Evolutionary conservation across 1,140 invertebrate genomes (phyloP).

Genomic region (Bombyx mandarina): DNA sequence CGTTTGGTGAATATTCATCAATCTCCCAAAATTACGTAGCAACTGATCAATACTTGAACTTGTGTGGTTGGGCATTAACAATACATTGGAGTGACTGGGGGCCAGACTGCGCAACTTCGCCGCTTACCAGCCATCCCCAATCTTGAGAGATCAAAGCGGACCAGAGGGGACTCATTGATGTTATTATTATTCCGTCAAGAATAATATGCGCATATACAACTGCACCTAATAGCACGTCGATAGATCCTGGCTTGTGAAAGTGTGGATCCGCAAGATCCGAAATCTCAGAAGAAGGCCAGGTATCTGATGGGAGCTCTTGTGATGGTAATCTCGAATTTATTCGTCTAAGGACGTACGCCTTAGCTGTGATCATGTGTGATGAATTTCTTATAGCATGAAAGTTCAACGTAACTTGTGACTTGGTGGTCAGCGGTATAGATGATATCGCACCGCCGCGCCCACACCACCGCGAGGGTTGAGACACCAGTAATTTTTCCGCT

Average conservation of each 20-base stretch:
- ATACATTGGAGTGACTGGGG: neutral
- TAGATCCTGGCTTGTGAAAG: slow-evolving; percentile 17
- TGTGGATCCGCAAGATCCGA: slow-evolving; percentile 21
- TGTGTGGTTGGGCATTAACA: neutral
- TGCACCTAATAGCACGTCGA: slow-evolving; percentile 23
- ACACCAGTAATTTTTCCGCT: slow-evolving; percentile 18
- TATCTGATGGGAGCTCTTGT: slow-evolving; percentile 5
- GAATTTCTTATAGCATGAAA: slow-evolving; percentile 6
- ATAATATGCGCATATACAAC: slow-evolving; percentile 17
- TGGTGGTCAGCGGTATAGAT: too few species aligned
- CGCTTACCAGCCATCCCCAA: too few species aligned
- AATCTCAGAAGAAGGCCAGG: slow-evolving; percentile 8
- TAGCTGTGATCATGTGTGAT: slow-evolving; percentile 3
- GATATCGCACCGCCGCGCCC: too few species aligned
- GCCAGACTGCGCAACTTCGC: slow-evolving; percentile 5
- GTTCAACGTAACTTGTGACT: slow-evolving; percentile 13
- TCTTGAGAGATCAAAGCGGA: slow-evolving; percentile 15
- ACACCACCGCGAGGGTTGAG: slow-evolving; percentile 12
- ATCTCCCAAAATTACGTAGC: slow-evolving; percentile 19
- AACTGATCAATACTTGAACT: slow-evolving; percentile 18
- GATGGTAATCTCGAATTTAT: slow-evolving; percentile 19
- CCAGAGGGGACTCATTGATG: slow-evolving; percentile 11
- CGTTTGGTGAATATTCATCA: too few species aligned
- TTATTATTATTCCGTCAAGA: slow-evolving; percentile 16
- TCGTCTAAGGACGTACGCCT: slow-evolving; percentile 18